Conservation (phyloP, 1,140 invertebrate species). For the Bombus vancouverensis region DNA sequence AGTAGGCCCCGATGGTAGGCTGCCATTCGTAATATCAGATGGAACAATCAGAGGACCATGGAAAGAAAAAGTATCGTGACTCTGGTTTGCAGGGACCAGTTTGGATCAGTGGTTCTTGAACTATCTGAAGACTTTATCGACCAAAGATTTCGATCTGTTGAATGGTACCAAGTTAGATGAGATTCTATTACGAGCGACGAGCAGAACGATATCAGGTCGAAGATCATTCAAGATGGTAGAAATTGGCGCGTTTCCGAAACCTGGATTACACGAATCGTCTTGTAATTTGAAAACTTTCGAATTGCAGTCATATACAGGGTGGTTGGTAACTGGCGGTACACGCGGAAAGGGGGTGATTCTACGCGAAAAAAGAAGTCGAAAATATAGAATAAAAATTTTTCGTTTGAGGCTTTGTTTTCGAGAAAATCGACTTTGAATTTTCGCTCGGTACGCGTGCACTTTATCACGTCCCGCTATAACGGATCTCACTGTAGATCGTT, state of each 20-base stretch:
- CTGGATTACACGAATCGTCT: background rate
- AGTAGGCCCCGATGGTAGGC: background rate
- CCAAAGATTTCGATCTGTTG: background rate
- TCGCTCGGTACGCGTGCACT: too few relatives aligned
- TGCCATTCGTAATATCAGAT: constrained; percentile 14
- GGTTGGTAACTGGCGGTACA: too few relatives aligned
- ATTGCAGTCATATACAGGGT: background rate
- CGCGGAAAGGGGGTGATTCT: too few relatives aligned
- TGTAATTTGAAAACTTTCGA: background rate
- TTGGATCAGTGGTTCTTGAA: constrained; percentile 38
- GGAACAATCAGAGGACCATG: constrained; percentile 12
- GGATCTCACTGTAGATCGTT: too few relatives aligned
- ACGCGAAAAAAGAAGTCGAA: too few relatives aligned
- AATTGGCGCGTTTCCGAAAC: background rate
- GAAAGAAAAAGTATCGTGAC: constrained; percentile 23
- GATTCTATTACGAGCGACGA: background rate
- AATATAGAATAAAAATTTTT: too few relatives aligned
- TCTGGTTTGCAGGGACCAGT: constrained; percentile 8
- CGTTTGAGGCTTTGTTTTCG: too few relatives aligned
- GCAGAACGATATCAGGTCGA: background rate
- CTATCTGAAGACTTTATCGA: background rate
- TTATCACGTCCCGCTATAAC: too few relatives aligned
- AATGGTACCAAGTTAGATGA: background rate
- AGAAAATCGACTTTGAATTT: too few relatives aligned
- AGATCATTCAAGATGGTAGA: background rate